Base-by-base conservation (phyloP, 2,888 invertebrate species). In the Acrobasis consociella region DNA sequence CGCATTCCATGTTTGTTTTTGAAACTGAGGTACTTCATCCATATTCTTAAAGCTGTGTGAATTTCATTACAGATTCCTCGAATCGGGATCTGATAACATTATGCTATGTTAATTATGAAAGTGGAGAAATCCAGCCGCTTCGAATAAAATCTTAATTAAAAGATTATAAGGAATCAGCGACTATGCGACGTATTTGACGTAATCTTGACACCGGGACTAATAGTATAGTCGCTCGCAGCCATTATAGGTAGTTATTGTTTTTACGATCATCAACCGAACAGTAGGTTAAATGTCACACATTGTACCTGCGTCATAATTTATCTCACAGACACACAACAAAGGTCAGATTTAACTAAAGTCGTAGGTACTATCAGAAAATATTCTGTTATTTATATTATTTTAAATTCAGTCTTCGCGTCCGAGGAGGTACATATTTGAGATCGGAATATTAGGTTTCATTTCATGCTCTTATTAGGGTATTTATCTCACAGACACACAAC, bases 121-220 rank as follows among this genome's bases (percentile, higher is more conserved):
- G 51, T 60, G 17, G 65, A 64, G 67, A 69, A 69, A 67, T 64
- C 64, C 50, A 8, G 10, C 16, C 38, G 13, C 11, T 3, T 11
- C 22, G 49, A 15, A 16, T 60, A 39, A n/a, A 51, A 7, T 42
- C 42, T 56, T 42, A 60, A 42, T 49, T 60, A 51, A 60, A 17
- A 17, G 38, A 37, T 39, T 16, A 39, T 2, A 38, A 9, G 62
- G 64, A 46, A 70, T 60, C 65, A 58, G 65, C 73, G 69, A 72
- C 71, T 72, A 74, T 72, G 64, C 64, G 67, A 74, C 71, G 72
- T 69, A 70, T 72, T 69, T 65, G 31, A 31, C 31, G 31, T 60
- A 50, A 51, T 60, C 39, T 38, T 11, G 8, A n/a, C 3, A 15
- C 11, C 2, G n/a, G n/a, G 22, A 22, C 22, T 22, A 22, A 22